Conservation (phyloP, 1,140 invertebrate genomes). For the Bombus vancouverensis region DNA sequence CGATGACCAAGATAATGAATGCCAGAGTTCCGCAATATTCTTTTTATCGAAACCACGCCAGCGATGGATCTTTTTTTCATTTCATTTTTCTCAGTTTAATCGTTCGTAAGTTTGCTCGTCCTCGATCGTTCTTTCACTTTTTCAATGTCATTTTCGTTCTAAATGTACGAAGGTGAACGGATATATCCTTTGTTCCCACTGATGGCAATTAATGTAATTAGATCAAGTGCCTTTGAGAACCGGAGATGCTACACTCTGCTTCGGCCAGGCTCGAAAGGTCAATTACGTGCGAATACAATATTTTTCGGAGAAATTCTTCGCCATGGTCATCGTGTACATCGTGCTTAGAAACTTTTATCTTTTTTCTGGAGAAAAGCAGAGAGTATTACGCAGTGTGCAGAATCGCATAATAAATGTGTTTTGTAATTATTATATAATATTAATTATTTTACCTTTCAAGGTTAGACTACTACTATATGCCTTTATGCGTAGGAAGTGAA, state of each 20-base stretch:
- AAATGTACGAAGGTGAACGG: not conserved
- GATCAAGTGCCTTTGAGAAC: conserved; percentile 3
- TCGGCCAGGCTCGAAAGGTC: not conserved
- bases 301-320: not conserved
- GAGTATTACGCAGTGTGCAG: no score
- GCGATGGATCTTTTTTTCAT: no score
- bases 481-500: no score
- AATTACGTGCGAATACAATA: not conserved
- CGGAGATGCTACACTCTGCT: not conserved
- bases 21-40: no score
- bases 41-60: not conserved
- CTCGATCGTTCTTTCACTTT: not conserved
- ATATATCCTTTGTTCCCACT: not conserved
- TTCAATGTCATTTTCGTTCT: not conserved
- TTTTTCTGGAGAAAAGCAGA: no score
- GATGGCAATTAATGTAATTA: conserved; percentile 17
- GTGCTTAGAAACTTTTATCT: not conserved
- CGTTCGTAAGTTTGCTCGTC: not conserved
- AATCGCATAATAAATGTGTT: not conserved
- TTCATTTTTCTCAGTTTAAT: not conserved
- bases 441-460: no score
- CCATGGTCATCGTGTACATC: no score
- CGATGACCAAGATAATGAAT: no score
- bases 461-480: no score
- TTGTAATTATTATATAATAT: not conserved